Percentiles rank a stretch among this genome's conserved stretches.
Evolutionary conservation across 2,797 vertebrate genomes (phyloP).

Genomic region (Sebastes hubbsi): DNA sequence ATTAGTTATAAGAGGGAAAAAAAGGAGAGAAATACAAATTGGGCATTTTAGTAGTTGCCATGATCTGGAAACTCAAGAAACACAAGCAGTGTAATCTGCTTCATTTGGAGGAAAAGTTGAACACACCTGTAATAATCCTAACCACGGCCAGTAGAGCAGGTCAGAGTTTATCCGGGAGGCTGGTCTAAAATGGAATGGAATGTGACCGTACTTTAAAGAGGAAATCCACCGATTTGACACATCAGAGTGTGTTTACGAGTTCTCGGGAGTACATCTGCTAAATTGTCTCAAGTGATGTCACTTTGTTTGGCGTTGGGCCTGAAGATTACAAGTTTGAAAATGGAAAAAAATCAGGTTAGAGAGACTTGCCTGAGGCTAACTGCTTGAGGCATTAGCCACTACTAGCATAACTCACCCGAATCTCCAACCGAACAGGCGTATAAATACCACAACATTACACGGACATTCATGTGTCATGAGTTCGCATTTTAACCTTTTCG

Average conservation of each 20-base stretch:
- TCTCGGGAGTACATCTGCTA: neutral
- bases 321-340: neutral
- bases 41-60: constrained; percentile 1
- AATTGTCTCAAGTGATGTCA: too few species aligned
- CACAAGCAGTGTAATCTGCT: neutral
- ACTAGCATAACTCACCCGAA: neutral
- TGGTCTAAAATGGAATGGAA: neutral
- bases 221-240: neutral
- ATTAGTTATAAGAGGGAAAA: constrained; percentile 51
- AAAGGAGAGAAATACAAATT: constrained; percentile 43
- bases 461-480: too few species aligned
- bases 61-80: neutral
- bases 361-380: neutral
- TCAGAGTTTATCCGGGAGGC: neutral
- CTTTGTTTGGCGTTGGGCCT: neutral
- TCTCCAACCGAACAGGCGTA: neutral
- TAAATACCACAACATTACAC: too few species aligned
- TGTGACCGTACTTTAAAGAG: neutral
- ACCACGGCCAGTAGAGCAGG: neutral
- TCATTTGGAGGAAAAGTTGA: neutral
- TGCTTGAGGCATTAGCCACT: neutral
- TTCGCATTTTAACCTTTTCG: too few species aligned
- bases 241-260: neutral
- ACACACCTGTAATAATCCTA: neutral
- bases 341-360: neutral